A percentile compares a stretch with the other conserved stretches of the same genome.
Evolutionary conservation across 1,140 invertebrate genomes (phyloP).

Genomic region (Drosophila tristis): DNA sequence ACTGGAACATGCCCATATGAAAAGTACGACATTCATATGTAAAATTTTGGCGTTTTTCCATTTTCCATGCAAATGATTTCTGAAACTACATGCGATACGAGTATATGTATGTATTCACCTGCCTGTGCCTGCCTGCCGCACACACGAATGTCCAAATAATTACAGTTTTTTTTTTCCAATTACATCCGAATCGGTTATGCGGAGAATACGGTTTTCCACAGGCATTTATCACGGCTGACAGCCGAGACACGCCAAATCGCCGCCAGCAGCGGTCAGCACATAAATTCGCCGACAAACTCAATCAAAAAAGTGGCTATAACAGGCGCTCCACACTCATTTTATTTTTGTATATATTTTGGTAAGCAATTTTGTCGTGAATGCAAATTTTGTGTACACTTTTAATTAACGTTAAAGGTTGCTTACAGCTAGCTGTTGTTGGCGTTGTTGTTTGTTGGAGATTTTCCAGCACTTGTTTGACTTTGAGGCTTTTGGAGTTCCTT

Average conservation of each 20-base stretch:
- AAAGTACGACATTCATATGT: no score
- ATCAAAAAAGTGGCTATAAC: slow-evolving; percentile 41
- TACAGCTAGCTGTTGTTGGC: slow-evolving; percentile 37
- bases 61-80: not conserved
- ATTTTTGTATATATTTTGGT: slow-evolving; percentile 37
- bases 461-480: slow-evolving; percentile 65
- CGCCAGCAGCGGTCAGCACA: slow-evolving; percentile 55
- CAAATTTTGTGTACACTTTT: slow-evolving; percentile 75
- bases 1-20: slow-evolving; percentile 8
- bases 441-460: slow-evolving; percentile 34
- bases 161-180: slow-evolving; percentile 40
- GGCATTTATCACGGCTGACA: slow-evolving; percentile 67
- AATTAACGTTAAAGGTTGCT: slow-evolving; percentile 70
- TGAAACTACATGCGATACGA: not conserved
- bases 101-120: slow-evolving; percentile 25
- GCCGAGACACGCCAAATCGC: slow-evolving; percentile 62
- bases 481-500: slow-evolving; percentile 32
- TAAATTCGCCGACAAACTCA: slow-evolving; percentile 68
- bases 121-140: not conserved
- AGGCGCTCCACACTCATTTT: slow-evolving; percentile 20
- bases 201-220: slow-evolving; percentile 46
- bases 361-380: slow-evolving; percentile 77
- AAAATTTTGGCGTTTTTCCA: no score
- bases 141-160: slow-evolving; percentile 31
- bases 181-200: slow-evolving; percentile 71